Percentiles rank a stretch among this genome's conserved stretches.
Conservation (phyloP, 2,797 vertebrate species). For the Hemitrygon akajei region DNA sequence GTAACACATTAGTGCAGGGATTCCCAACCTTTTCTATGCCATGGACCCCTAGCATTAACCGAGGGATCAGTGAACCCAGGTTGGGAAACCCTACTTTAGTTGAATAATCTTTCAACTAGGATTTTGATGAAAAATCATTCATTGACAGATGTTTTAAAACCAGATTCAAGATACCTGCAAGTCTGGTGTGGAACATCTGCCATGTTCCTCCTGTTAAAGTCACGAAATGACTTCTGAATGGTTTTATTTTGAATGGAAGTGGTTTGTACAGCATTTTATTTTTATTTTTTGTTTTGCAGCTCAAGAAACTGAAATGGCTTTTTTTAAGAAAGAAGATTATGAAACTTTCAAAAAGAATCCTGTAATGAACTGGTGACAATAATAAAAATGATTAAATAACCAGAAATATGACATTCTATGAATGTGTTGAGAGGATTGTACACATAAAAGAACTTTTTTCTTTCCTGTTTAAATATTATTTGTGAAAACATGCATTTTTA, state of each 20-base stretch:
- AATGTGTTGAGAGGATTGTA: not conserved
- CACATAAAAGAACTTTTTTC: not conserved
- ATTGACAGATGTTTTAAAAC: not conserved
- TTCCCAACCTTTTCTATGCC: too few species aligned
- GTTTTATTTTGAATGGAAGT: not conserved
- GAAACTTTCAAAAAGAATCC: slow-evolving; percentile 75
- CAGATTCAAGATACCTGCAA: too few species aligned
- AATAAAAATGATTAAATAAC: not conserved
- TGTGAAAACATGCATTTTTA: not conserved
- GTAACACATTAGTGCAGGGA: too few species aligned
- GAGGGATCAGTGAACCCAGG: too few species aligned
- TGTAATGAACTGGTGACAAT: slow-evolving; percentile 58
- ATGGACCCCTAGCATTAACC: too few species aligned
- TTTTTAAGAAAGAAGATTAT: slow-evolving; percentile 82
- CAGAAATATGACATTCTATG: not conserved
- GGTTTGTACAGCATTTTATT: not conserved
- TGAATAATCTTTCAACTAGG: too few species aligned
- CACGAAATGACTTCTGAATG: not conserved
- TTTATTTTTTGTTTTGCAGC: slow-evolving; percentile 54
- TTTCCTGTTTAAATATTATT: not conserved
- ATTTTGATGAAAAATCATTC: too few species aligned
- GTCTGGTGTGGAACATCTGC: not conserved
- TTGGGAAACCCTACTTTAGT: too few species aligned
- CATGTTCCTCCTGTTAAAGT: not conserved
- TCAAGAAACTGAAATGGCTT: slow-evolving; percentile 84